Conservation (phyloP, 2,113 vertebrate species). For the Pedionomus torquatus region DNA sequence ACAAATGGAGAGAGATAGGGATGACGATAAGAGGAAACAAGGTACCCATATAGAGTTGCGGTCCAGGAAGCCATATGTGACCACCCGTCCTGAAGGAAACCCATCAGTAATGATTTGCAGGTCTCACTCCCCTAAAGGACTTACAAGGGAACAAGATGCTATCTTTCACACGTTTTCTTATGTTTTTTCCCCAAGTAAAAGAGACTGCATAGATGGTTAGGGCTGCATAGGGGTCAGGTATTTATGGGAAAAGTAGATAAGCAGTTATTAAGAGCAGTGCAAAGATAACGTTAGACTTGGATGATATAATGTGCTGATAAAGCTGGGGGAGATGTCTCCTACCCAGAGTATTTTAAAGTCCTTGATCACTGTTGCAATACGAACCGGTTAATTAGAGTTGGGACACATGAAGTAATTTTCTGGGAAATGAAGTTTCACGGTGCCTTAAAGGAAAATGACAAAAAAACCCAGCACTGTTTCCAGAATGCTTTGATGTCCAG, state of each 20-base stretch:
- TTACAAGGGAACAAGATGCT: background rate
- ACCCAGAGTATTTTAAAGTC: background rate
- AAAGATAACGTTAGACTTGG: constrained; percentile 1
- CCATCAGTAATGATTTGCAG: background rate
- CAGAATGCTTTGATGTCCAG: background rate
- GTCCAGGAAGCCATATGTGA: background rate
- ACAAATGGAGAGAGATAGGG: background rate
- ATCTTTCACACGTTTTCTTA: background rate
- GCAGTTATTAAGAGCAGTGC: background rate
- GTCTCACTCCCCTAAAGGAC: background rate
- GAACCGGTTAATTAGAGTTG: background rate
- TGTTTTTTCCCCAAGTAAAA: rapidly evolving
- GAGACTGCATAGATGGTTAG: background rate
- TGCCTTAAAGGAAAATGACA: background rate
- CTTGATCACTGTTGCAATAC: constrained; percentile 18
- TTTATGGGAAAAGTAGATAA: background rate
- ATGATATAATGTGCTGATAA: constrained; percentile 6
- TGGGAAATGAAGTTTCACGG: background rate
- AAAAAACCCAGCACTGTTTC: background rate
- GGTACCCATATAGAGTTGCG: rapidly evolving
- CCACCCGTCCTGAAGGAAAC: background rate
- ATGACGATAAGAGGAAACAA: background rate
- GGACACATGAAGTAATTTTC: background rate
- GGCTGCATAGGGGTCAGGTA: background rate
- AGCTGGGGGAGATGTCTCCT: background rate